Evolutionary conservation across 1,140 invertebrate genomes (phyloP).

Genomic region (Branchinecta lynchi): DNA sequence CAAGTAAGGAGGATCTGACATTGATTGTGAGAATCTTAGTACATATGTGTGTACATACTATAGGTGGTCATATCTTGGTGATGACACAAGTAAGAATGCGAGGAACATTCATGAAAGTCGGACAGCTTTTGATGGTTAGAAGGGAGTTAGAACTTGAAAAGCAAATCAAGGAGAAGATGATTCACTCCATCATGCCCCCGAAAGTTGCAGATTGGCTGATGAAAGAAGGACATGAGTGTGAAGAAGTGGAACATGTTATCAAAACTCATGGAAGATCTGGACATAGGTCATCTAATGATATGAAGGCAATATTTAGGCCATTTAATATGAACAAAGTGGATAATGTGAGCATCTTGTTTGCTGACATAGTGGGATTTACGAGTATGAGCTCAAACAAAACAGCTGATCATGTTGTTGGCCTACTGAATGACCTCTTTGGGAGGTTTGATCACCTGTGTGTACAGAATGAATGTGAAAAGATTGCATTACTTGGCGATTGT

Average conservation of each 20-base stretch:
- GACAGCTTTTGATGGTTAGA: slow-evolving; percentile 70
- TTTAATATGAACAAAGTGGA: slow-evolving; percentile 89
- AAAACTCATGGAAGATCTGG: slow-evolving; percentile 20
- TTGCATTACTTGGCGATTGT: slow-evolving; percentile 41
- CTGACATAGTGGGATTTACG: slow-evolving; percentile 95
- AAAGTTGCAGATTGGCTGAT: slow-evolving; percentile 75
- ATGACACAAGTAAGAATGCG: slow-evolving; percentile 82
- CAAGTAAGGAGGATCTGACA: background rate
- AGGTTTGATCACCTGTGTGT: slow-evolving; percentile 73
- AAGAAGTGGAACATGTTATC: slow-evolving; percentile 30
- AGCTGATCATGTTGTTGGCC: slow-evolving; percentile 67
- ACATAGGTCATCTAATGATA: slow-evolving; percentile 35
- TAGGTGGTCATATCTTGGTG: slow-evolving; percentile 79
- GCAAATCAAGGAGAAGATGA: slow-evolving; percentile 90
- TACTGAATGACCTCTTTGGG: slow-evolving; percentile 90
- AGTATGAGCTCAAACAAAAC: slow-evolving; percentile 92
- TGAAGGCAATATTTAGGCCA: slow-evolving; percentile 67
- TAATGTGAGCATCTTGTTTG: slow-evolving; percentile 74
- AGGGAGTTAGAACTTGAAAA: slow-evolving; percentile 82
- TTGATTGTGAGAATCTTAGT: slow-evolving; percentile 57
- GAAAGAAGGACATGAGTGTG: slow-evolving; percentile 44
- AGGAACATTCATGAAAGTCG: slow-evolving; percentile 92
- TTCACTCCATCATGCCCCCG: slow-evolving; percentile 88
- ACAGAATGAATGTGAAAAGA: slow-evolving; percentile 41
- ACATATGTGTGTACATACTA: slow-evolving; percentile 76